Evolutionary conservation across 2,113 vertebrate species (phyloP).

Genomic region (Lamprologus ornatipinnis): DNA sequence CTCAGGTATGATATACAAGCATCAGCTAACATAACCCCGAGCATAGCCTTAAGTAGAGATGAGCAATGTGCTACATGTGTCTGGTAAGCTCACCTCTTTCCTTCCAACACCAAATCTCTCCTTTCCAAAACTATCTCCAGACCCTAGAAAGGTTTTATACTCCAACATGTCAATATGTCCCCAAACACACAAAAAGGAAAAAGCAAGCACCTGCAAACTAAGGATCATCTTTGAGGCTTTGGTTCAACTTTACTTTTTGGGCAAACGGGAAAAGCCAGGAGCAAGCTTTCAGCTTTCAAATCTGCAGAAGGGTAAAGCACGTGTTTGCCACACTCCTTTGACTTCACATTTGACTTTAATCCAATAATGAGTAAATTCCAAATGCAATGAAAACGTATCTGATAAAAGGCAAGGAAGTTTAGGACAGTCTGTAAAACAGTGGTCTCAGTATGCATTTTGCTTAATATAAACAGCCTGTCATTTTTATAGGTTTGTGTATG

Average conservation of each 20-base stretch:
- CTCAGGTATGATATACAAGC: background rate
- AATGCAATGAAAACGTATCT: background rate
- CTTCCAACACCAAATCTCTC: background rate
- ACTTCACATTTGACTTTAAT: background rate
- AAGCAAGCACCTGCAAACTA: background rate
- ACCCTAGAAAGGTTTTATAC: background rate
- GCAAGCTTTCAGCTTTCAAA: background rate
- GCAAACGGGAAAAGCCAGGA: background rate
- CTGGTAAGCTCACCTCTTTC: background rate
- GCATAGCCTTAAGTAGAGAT: background rate
- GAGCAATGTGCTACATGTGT: background rate
- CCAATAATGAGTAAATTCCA: background rate
- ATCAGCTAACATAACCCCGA: background rate
- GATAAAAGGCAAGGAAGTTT: background rate
- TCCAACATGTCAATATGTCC: background rate
- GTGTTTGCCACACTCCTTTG: background rate
- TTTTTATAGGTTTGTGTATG: background rate
- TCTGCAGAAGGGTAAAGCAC: background rate
- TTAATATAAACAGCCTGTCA: background rate
- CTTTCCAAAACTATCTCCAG: background rate
- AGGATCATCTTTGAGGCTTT: background rate
- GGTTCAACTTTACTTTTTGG: background rate
- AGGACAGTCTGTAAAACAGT: background rate
- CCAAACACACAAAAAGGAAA: background rate
- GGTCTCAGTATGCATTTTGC: background rate